Percentiles rank a stretch among this genome's conserved stretches.
These are phyloP conservation scores for Drosophila subpulchrella DNA, from an alignment of 1,140 invertebrate genomes.

Conservation along the genomic window DNA sequence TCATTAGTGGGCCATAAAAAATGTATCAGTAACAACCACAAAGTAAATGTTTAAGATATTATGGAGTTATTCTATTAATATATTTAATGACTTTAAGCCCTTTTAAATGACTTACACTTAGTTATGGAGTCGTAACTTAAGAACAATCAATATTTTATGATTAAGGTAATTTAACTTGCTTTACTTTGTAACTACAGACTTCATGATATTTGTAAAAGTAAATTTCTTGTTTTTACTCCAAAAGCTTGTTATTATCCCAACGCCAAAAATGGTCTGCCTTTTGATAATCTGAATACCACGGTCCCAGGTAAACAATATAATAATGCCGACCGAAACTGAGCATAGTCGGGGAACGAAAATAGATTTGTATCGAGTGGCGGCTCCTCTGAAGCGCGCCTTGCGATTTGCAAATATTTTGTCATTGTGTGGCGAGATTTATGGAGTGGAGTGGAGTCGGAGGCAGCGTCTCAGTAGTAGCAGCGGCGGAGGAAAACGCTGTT, in stretches of 20 bases:
- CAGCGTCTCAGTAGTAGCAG: slow-evolving; percentile 37
- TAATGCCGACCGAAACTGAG: slow-evolving; percentile 64
- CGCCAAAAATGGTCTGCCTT: neutral
- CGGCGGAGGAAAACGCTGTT: slow-evolving; percentile 59
- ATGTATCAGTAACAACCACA: neutral
- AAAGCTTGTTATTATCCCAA: too few species aligned
- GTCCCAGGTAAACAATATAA: slow-evolving; percentile 71
- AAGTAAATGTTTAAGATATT: neutral
- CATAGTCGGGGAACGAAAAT: slow-evolving; percentile 66
- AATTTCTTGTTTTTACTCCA: neutral
- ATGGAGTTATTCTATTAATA: neutral
- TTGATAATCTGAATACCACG: slow-evolving; percentile 15
- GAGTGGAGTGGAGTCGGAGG: slow-evolving; percentile 70
- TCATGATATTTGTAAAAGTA: neutral
- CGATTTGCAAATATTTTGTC: slow-evolving; percentile 84
- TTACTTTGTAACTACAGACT: neutral
- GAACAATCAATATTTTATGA: neutral
- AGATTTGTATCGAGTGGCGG: slow-evolving; percentile 84
- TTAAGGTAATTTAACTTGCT: neutral
- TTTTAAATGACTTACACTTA: neutral
- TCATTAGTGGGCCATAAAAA: neutral
- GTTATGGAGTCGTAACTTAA: neutral
- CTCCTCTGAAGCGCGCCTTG: slow-evolving; percentile 82
- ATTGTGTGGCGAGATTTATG: slow-evolving; percentile 84
- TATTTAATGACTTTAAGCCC: neutral